Evolutionary conservation across 2,113 vertebrate genomes (phyloP).

Genomic region (Syrrhaptes paradoxus): DNA sequence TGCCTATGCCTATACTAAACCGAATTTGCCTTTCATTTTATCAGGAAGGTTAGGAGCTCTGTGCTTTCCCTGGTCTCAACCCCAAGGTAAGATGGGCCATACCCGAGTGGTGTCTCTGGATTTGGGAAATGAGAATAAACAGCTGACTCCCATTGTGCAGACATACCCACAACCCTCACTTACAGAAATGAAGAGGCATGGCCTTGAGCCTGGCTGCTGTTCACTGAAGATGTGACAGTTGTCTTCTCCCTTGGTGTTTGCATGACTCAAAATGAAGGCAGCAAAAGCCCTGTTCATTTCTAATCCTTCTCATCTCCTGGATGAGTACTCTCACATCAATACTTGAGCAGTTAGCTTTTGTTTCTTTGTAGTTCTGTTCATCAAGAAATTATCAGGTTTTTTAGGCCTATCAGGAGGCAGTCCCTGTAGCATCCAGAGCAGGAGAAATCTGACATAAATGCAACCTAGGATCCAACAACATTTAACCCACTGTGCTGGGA

Average conservation of each 20-base stretch:
- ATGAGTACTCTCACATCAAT: not conserved
- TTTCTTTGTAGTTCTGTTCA: not conserved
- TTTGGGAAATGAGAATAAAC: not conserved
- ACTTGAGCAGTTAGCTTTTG: not conserved
- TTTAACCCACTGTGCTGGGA: fast-evolving
- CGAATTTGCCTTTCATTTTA: not conserved
- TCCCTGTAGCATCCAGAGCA: not conserved
- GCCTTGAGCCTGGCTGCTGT: not conserved
- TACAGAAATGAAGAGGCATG: not conserved
- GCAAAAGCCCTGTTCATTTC: not conserved
- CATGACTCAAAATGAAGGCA: not conserved
- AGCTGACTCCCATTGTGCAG: not conserved
- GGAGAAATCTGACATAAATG: not conserved
- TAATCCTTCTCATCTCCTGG: not conserved
- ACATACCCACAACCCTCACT: not conserved
- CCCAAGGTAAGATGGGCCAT: not conserved
- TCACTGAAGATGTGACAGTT: not conserved
- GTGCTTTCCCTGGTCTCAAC: not conserved
- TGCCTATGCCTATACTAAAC: not conserved
- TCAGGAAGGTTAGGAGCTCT: not conserved
- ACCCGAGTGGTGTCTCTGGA: not conserved
- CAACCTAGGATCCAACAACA: not conserved
- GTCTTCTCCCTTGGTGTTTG: not conserved
- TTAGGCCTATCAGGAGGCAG: not conserved
- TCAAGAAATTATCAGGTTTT: not conserved